Conservation (phyloP, 2,113 vertebrate species). For the Rhinolophus sinicus region DNA sequence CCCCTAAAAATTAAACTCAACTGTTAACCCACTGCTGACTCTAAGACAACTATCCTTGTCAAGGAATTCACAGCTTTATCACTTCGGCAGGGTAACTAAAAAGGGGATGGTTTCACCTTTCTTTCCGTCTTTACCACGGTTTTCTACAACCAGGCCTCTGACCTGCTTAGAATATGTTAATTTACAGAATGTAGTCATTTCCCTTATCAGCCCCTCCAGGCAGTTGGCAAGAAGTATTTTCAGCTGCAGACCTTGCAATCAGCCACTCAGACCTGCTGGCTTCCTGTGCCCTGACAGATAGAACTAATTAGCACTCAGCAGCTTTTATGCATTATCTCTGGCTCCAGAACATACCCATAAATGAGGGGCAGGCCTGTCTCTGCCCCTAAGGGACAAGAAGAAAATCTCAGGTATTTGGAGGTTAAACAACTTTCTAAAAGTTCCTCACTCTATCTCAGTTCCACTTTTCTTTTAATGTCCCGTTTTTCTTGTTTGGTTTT, state of each 20-base stretch:
- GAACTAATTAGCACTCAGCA: constrained; percentile 76
- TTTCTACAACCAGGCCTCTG: constrained; percentile 57
- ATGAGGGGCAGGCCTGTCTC: constrained; percentile 65
- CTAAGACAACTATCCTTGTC: constrained; percentile 33
- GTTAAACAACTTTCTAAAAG: constrained; percentile 69
- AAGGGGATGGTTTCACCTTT: constrained; percentile 28
- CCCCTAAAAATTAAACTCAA: background rate
- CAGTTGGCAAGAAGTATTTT: constrained; percentile 78
- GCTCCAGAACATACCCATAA: constrained; percentile 69
- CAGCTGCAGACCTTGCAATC: constrained; percentile 75
- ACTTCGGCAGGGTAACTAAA: background rate
- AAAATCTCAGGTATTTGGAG: constrained; percentile 64
- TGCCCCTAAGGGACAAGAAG: constrained; percentile 33
- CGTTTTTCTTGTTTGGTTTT: background rate
- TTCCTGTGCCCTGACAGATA: constrained; percentile 73
- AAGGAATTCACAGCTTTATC: constrained; percentile 65
- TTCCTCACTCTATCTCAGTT: constrained; percentile 37
- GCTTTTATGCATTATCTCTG: constrained; percentile 76
- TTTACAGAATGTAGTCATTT: constrained; percentile 74
- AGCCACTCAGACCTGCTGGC: constrained; percentile 72
- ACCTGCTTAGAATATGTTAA: constrained; percentile 79
- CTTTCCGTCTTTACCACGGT: constrained; percentile 46
- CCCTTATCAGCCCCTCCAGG: constrained; percentile 78
- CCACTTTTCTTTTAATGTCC: background rate
- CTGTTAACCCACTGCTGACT: constrained; percentile 34